A percentile compares a stretch with the other conserved stretches of the same genome.
These are phyloP conservation scores for Phoeniculus purpureus DNA, from an alignment of 2,797 vertebrate species.

Conservation along the genomic window DNA sequence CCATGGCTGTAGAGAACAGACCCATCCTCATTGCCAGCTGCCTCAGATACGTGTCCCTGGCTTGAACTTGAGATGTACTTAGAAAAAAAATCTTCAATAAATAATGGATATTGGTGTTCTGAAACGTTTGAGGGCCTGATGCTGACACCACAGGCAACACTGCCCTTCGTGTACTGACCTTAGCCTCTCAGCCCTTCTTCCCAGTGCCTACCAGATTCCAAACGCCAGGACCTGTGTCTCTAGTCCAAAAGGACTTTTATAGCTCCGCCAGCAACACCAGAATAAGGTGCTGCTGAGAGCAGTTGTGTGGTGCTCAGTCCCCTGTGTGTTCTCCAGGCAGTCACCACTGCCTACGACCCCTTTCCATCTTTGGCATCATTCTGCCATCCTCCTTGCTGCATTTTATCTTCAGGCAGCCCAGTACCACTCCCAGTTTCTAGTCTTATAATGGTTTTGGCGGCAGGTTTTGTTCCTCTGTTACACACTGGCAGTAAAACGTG, in stretches of 20 bases:
- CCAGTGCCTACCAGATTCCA: neutral
- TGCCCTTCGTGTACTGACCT: neutral
- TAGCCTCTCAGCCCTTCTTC: neutral
- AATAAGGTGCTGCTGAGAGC: neutral
- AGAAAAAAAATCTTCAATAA: neutral
- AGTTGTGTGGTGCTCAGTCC: neutral
- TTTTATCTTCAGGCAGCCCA: neutral
- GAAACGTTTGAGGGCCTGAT: neutral
- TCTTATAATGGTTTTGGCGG: neutral
- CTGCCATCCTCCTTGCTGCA: neutral
- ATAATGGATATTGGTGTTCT: neutral
- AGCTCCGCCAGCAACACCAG: neutral
- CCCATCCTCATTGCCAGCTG: neutral
- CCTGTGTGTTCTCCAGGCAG: neutral
- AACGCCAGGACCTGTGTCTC: neutral
- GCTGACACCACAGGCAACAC: neutral
- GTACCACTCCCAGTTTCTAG: neutral
- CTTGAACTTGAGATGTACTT: neutral
- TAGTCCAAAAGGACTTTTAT: neutral
- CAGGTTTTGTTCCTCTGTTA: neutral
- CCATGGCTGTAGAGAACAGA: neutral
- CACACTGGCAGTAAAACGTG: constrained; percentile 14
- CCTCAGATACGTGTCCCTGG: neutral
- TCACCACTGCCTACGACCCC: neutral
- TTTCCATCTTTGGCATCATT: neutral